Percentiles rank a stretch among this genome's conserved stretches.
phyloP scores from a whole-genome alignment of 92 coral and sea anemone genomes.

The Bergia sp. region DNA sequence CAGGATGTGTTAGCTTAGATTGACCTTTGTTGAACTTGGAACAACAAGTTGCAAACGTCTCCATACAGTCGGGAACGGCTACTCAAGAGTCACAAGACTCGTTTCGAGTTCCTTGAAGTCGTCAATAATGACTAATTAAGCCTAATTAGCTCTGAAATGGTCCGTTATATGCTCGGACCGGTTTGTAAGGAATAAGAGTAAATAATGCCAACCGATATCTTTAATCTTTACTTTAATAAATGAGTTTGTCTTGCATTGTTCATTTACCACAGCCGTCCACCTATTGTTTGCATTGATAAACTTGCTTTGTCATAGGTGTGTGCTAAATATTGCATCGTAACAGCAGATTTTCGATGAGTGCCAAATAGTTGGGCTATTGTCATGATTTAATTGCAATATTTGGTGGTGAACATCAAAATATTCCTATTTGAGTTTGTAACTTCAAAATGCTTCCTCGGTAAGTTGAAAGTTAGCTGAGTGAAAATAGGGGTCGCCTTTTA shows the following conservation, averaged over 20 bases:
- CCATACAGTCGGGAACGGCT: slow-evolving; percentile 10
- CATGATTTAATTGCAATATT: neutral
- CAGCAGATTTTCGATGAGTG: neutral
- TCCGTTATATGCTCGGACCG: slow-evolving; percentile 18
- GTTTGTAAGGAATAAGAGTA: neutral
- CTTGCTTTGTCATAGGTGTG: neutral
- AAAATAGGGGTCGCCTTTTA: neutral
- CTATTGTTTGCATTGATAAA: neutral
- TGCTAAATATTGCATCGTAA: neutral
- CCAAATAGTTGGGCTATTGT: neutral
- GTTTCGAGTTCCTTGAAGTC: neutral
- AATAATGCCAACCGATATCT: neutral
- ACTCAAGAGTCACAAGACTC: slow-evolving; percentile 11
- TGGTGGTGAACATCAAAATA: neutral
- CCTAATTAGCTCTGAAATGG: slow-evolving; percentile 36
- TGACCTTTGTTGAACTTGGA: slow-evolving; percentile 40
- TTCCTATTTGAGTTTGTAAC: neutral
- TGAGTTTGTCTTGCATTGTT: slow-evolving; percentile 29
- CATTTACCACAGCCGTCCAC: neutral
- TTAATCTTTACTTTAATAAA: neutral
- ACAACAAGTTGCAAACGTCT: neutral
- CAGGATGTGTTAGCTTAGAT: neutral
- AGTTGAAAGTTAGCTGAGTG: neutral
- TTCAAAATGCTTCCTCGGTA: neutral
- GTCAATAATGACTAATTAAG: slow-evolving; percentile 25